A percentile compares a stretch with the other conserved stretches of the same genome.
Conservation (phyloP, 2,113 vertebrate genomes). For the Erinaceus europaeus region DNA sequence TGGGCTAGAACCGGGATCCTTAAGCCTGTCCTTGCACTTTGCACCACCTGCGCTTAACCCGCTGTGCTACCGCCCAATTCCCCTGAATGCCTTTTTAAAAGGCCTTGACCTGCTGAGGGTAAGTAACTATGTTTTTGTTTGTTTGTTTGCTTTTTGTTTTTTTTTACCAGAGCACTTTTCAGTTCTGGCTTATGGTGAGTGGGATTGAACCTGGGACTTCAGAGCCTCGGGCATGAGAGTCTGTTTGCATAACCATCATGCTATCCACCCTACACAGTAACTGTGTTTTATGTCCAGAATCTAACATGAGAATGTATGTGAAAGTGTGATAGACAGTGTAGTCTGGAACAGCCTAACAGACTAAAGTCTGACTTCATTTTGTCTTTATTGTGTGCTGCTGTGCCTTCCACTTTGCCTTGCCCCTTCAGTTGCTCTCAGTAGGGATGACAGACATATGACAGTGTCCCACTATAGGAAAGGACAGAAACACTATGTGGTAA, state of each 20-base stretch:
- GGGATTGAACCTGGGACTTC: no score
- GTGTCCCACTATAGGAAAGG: background rate
- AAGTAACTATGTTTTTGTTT: slow-evolving; percentile 63
- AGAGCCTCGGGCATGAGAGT: no score
- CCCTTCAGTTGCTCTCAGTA: background rate
- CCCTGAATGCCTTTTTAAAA: slow-evolving; percentile 64
- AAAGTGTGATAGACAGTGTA: slow-evolving; percentile 14
- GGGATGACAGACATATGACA: background rate
- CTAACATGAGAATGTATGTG: slow-evolving; percentile 42
- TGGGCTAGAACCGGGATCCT: no score
- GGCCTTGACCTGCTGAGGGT: slow-evolving; percentile 52
- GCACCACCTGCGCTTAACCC: no score
- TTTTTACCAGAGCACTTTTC: no score
- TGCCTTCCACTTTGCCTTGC: background rate
- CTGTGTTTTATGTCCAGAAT: slow-evolving; percentile 30
- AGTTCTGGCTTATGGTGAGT: no score
- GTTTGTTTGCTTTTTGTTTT: no score
- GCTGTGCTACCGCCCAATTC: no score
- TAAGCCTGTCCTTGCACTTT: no score
- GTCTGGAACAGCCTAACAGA: background rate
- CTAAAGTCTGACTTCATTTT: slow-evolving; percentile 14
- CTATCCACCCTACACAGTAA: no score
- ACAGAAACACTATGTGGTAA: background rate
- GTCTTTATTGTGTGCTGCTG: background rate
- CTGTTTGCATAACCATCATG: no score